Evolutionary conservation across 35 echinoderm and acorn worm species (phyloP).

Genomic region (Eucidaris tribuloides): DNA sequence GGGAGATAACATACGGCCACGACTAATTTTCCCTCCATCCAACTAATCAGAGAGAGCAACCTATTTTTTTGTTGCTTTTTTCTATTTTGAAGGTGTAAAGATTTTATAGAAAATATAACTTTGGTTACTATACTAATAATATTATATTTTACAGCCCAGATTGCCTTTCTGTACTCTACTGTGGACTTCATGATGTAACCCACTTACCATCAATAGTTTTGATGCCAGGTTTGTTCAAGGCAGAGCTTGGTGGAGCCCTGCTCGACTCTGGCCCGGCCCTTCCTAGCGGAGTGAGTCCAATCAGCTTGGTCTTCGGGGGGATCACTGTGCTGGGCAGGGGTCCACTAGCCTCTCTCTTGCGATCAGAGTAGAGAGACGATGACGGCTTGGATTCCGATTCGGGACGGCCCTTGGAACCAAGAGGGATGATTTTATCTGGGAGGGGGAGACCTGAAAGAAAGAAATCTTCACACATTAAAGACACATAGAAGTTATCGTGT

Average conservation of each 20-base stretch:
- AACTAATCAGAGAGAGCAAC: background rate
- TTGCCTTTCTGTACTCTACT: background rate
- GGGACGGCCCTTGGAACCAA: conserved; percentile 37
- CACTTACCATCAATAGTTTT: conserved; percentile 60
- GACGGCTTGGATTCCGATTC: conserved; percentile 12
- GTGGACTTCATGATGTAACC: background rate
- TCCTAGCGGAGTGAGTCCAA: conserved; percentile 36
- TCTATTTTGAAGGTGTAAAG: background rate
- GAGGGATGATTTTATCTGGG: conserved; percentile 48
- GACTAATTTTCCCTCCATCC: background rate
- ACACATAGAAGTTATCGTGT: background rate
- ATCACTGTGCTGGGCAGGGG: conserved; percentile 3
- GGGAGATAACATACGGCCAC: background rate
- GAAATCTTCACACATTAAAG: background rate
- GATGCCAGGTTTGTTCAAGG: conserved; percentile 44
- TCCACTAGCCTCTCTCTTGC: conserved; percentile 36
- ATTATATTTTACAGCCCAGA: background rate
- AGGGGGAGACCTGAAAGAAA: conserved; percentile 10
- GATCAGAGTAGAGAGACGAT: conserved; percentile 8
- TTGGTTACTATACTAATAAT: background rate
- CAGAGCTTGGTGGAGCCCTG: conserved; percentile 5
- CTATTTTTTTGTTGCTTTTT: background rate
- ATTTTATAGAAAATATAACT: background rate
- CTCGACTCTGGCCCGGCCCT: conserved; percentile 28
- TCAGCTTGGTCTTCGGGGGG: conserved; percentile 32